Evolutionary conservation across 2,797 vertebrate genomes (phyloP), one percentile per base, ranked within the genome.

Genomic region (Trachurus trachurus): DNA sequence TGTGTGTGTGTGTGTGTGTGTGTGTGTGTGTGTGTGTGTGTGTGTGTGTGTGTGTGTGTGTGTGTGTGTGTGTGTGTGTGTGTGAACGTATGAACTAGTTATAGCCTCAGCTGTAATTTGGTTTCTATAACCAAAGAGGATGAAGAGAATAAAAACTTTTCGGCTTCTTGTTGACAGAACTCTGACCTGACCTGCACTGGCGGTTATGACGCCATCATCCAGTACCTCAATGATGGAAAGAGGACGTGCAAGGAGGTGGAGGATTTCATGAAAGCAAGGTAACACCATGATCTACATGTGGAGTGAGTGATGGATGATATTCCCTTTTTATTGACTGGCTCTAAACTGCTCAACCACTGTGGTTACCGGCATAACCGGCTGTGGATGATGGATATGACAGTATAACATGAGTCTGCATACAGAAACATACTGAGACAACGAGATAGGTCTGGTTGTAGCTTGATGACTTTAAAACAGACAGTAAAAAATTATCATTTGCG

Each of bases 171-270:
- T 71, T 88, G 37, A 58, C 94, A 99, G 98, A 97, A 92, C 75
- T 61, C 89, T 0, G 98, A 99, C 52, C 91, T 99, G 84, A 97
- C 94, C 8, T 95, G 95, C 93, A 98, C 96, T 0, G 69, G 58
- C 0, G 98, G 98, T 26, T 99, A 99, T 0, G 98, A 99, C 66
- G 91, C 66, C 75, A 96, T 99, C 81, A 92, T 97, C 81, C 97
- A 97, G n/a, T 97, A 97, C 66, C 91, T 99, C 77, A 98, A 96
- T 9, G 96, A 98, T 0, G 97, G 97, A 19, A 97, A 94, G 83
- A 97, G 96, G 93, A 98, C 96, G 21, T 99, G 97, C 93, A 99
- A 99, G 56, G 98, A 99, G 84, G 96, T 98, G 67, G 98, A 99
- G 86, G 98, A 99, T 8, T 98, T 99, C 83, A 78, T 99, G 85